These are phyloP conservation scores for Taeniopygia guttata DNA, from an alignment of 2,797 vertebrate species.

Conservation along the genomic window DNA sequence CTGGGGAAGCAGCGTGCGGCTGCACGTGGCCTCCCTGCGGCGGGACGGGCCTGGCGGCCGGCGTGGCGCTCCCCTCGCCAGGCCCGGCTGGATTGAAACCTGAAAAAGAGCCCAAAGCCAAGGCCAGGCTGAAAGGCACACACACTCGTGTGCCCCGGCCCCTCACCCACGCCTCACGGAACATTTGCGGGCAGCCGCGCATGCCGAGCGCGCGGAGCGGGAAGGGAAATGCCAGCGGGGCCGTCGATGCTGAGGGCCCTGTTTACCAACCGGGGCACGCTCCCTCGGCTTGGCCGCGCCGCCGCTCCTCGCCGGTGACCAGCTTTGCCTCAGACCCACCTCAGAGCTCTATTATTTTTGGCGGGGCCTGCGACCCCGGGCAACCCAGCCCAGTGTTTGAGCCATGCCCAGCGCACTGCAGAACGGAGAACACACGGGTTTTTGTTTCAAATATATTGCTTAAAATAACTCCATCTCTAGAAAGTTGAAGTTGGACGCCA, in stretches of 20 bases:
- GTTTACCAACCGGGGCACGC: constrained; percentile 20
- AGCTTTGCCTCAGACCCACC: constrained; percentile 64
- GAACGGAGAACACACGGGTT: constrained; percentile 62
- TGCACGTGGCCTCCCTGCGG: neutral
- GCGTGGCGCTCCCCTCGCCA: fast-evolving
- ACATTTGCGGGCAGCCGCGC: neutral
- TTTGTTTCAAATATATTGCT: constrained; percentile 69
- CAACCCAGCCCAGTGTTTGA: constrained; percentile 47
- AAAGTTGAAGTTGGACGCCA: constrained; percentile 58
- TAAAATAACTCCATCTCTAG: constrained; percentile 73
- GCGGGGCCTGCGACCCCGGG: constrained; percentile 35
- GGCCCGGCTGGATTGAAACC: neutral
- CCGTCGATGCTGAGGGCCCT: neutral
- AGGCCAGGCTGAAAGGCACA: neutral
- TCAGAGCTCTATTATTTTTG: constrained; percentile 63
- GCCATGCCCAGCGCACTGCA: neutral
- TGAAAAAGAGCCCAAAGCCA: neutral
- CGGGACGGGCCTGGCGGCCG: fast-evolving
- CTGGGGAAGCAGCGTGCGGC: fast-evolving
- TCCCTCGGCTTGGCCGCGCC: neutral
- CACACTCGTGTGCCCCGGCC: neutral
- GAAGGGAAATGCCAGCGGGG: constrained; percentile 21
- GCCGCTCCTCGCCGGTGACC: neutral
- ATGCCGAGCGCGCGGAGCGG: neutral
- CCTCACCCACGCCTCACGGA: neutral